phyloP scores from a whole-genome alignment of 2,113 vertebrate genomes.

The Axis porcinus region DNA sequence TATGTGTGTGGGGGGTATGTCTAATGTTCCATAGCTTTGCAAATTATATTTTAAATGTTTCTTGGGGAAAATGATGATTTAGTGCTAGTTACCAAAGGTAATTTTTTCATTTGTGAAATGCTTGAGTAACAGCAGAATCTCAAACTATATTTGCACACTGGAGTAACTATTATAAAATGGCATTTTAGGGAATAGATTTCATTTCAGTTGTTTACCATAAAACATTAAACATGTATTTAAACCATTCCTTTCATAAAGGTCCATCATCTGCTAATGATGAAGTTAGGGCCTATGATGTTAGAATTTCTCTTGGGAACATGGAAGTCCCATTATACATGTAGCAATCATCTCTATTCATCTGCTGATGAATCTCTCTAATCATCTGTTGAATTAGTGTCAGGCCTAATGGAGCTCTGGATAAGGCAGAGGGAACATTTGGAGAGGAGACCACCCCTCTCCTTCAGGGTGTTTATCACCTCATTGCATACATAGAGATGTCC shows the following conservation, averaged over 20 bases:
- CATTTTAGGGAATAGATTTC: background rate
- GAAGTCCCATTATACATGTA: background rate
- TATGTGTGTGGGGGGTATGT: background rate
- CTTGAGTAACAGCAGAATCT: background rate
- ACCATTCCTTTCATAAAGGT: background rate
- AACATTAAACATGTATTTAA: background rate
- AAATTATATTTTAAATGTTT: background rate
- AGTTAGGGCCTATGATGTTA: background rate
- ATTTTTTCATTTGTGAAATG: background rate
- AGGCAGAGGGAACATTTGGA: background rate
- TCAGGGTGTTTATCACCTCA: background rate
- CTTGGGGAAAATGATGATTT: background rate
- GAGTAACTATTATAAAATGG: background rate
- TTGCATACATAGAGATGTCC: background rate
- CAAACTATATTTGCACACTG: background rate
- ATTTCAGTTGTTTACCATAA: background rate
- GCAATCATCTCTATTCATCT: background rate
- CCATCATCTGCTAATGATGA: background rate
- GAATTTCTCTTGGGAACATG: background rate
- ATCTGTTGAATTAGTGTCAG: background rate
- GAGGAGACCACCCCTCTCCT: background rate
- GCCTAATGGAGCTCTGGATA: background rate
- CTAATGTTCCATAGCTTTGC: background rate
- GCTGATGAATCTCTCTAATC: background rate
- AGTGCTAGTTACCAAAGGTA: background rate